phyloP scores from a whole-genome alignment of 1,140 invertebrate genomes.

The Tetranychus cinnabarinus region DNA sequence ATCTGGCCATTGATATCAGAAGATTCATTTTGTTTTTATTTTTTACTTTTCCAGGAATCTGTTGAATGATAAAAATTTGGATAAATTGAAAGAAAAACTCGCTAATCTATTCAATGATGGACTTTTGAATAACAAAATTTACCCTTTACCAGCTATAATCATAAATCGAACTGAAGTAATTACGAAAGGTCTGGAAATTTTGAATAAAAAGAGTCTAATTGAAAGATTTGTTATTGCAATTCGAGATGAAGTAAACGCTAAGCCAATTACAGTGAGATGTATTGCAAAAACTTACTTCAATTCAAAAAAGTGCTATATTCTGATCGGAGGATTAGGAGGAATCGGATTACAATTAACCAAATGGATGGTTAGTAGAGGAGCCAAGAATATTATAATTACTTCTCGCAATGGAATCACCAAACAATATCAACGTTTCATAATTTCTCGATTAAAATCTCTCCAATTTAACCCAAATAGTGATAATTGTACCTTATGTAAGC shows the following conservation, averaged over 20 bases:
- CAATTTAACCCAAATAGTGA: background rate
- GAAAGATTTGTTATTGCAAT: background rate
- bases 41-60: too few species aligned
- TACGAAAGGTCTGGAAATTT: too few species aligned
- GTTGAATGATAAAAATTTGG: too few species aligned
- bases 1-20: too few species aligned
- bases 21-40: too few species aligned
- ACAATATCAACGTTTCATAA: slow-evolving; percentile 25
- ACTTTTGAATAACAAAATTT: too few species aligned
- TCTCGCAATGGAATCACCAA: slow-evolving; percentile 25
- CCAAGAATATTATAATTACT: slow-evolving; percentile 25
- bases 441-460: slow-evolving; percentile 18
- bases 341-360: slow-evolving; percentile 29
- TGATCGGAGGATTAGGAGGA: slow-evolving; percentile 17
- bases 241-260: background rate
- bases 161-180: too few species aligned
- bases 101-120: too few species aligned
- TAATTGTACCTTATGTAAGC: background rate
- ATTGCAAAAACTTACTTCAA: background rate
- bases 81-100: too few species aligned
- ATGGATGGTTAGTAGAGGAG: slow-evolving; percentile 28
- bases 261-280: background rate
- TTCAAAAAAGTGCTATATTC: slow-evolving; percentile 7
- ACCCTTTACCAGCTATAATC: too few species aligned
- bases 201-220: too few species aligned